These are phyloP conservation scores for Hyalella azteca DNA, from an alignment of 2,888 invertebrate species.

Conservation along the genomic window DNA sequence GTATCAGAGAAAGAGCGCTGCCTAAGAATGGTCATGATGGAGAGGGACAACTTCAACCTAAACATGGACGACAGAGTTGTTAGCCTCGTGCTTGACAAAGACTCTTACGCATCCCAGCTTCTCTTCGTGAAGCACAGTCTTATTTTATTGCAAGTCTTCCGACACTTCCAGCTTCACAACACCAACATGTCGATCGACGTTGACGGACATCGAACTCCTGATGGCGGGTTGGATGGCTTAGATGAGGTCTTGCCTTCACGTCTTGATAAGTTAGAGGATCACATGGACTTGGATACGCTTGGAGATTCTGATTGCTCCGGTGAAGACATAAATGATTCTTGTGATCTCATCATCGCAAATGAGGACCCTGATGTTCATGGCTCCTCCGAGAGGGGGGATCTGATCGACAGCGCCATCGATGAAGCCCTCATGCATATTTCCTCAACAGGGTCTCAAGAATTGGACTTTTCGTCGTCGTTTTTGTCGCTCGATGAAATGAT, in stretches of 20 bases:
- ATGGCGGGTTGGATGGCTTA: not conserved
- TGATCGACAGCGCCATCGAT: not conserved
- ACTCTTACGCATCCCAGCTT: constrained; percentile 46
- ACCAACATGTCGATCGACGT: not conserved
- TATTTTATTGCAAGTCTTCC: constrained; percentile 45
- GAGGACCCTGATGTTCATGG: not conserved
- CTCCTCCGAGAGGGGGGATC: not conserved
- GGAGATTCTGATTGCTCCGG: too few relatives aligned
- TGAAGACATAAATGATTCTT: too few relatives aligned
- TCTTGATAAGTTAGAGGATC: not conserved
- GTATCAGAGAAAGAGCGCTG: constrained; percentile 45
- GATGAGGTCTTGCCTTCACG: not conserved
- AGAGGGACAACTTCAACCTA: constrained; percentile 47
- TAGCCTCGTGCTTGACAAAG: constrained; percentile 39
- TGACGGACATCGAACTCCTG: not conserved
- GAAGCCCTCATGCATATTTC: not conserved
- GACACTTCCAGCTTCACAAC: constrained; percentile 23
- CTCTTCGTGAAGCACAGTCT: constrained; percentile 50
- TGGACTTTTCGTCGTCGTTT: not conserved
- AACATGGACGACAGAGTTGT: constrained; percentile 42
- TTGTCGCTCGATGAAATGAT: not conserved
- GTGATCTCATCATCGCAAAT: too few relatives aligned
- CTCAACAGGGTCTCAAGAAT: not conserved
- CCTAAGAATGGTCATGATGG: constrained; percentile 37
- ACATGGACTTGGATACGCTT: too few relatives aligned